Evolutionary conservation across 2,113 vertebrate genomes (phyloP).

Genomic region (Myrmophylax atrothorax): DNA sequence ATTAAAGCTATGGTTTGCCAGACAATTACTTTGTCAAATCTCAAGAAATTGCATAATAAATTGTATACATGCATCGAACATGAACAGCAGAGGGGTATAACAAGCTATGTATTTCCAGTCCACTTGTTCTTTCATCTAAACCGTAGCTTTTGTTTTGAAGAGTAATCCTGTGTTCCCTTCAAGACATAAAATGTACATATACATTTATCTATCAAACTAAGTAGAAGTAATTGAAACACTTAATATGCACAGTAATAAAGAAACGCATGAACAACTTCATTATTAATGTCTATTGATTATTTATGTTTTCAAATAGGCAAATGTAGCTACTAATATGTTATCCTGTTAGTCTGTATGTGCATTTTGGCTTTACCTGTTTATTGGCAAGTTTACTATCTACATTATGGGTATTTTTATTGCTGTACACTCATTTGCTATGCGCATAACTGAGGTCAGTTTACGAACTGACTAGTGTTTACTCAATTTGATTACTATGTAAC

Average conservation of each 20-base stretch:
- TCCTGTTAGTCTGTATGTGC: constrained; percentile 66
- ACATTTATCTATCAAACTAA: constrained; percentile 83
- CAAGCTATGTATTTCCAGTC: constrained; percentile 80
- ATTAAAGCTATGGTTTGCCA: constrained; percentile 80
- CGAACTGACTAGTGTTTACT: constrained; percentile 71
- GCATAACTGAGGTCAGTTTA: constrained; percentile 72
- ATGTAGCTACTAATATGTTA: constrained; percentile 71
- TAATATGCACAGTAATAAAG: constrained; percentile 81
- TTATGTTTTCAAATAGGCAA: constrained; percentile 77
- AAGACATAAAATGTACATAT: constrained; percentile 70
- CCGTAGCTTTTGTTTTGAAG: constrained; percentile 75
- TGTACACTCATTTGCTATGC: constrained; percentile 67
- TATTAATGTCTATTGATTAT: constrained; percentile 85
- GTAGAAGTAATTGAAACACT: constrained; percentile 82
- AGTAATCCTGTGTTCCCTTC: constrained; percentile 67
- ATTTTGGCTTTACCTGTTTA: constrained; percentile 79
- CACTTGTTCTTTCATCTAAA: constrained; percentile 77
- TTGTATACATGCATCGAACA: constrained; percentile 82
- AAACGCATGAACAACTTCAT: constrained; percentile 75
- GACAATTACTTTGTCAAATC: constrained; percentile 86
- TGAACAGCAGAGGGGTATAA: constrained; percentile 75
- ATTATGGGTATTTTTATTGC: constrained; percentile 72
- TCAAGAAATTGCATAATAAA: constrained; percentile 85
- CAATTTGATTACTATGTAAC: constrained; percentile 77
- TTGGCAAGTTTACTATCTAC: constrained; percentile 76